Conservation (phyloP, 1,140 invertebrate genomes). For the Frieseomelitta varia region DNA sequence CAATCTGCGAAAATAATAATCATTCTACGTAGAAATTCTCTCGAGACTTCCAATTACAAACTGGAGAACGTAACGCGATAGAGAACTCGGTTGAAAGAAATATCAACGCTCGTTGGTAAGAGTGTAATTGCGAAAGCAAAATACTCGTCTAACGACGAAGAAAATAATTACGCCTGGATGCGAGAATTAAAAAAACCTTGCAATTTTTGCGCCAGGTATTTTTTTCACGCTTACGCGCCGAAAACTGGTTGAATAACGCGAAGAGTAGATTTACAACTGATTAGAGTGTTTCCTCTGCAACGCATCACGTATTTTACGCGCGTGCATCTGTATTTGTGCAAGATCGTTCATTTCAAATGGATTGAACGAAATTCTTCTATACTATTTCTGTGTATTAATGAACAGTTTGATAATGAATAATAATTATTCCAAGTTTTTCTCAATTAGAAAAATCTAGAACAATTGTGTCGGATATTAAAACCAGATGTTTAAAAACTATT, state of each 20-base stretch:
- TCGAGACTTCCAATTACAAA: background rate
- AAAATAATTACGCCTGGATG: conserved; percentile 44
- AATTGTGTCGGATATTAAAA: too few species aligned
- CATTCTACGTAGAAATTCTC: background rate
- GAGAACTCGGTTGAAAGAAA: background rate
- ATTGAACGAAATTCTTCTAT: background rate
- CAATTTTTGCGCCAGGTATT: conserved; percentile 43
- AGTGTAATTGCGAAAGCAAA: conserved; percentile 23
- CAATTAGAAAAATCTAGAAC: too few species aligned
- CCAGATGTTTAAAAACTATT: too few species aligned
- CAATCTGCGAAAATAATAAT: background rate
- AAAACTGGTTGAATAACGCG: conserved; percentile 25
- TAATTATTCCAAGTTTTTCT: too few species aligned
- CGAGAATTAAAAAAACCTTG: conserved; percentile 48
- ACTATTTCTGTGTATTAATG: background rate
- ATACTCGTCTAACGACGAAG: conserved; percentile 26
- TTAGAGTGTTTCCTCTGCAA: conserved; percentile 7
- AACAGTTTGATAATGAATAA: background rate
- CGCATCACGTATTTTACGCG: conserved; percentile 17
- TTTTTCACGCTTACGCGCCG: conserved; percentile 2
- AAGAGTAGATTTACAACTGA: conserved; percentile 27
- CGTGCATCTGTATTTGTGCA: conserved; percentile 25
- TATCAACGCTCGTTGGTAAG: background rate
- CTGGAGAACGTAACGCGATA: background rate
- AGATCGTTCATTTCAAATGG: conserved; percentile 2